Percentiles rank a stretch among this genome's conserved stretches.
These are phyloP conservation scores for Homarus gammarus DNA, from an alignment of 2,888 invertebrate genomes.

Conservation along the genomic window DNA sequence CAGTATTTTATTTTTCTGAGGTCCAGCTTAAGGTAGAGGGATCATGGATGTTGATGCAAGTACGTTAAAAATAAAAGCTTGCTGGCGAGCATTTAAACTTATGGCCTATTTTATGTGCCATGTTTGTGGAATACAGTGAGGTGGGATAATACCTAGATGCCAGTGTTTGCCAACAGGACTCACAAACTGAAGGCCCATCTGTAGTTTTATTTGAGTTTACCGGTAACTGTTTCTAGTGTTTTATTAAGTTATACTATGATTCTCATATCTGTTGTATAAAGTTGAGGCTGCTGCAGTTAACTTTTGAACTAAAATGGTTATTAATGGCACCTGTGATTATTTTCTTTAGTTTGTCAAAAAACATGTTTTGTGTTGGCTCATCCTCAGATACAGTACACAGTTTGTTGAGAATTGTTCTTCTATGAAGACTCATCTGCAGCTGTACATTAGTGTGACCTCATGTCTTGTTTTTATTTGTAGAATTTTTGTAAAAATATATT, in stretches of 20 bases:
- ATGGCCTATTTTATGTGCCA: neutral
- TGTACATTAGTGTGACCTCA: neutral
- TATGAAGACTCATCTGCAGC: neutral
- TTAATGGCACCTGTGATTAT: neutral
- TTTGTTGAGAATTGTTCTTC: neutral
- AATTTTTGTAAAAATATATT: neutral
- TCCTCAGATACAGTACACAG: neutral
- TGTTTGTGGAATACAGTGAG: neutral
- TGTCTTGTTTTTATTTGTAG: neutral
- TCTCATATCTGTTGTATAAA: slow-evolving; percentile 3
- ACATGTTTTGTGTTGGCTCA: neutral
- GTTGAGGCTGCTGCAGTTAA: neutral
- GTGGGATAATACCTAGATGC: neutral
- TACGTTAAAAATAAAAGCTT: neutral
- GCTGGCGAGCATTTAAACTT: neutral
- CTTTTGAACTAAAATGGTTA: neutral
- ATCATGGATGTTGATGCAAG: neutral
- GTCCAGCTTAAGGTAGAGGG: neutral
- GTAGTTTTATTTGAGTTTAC: too few species aligned
- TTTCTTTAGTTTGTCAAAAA: neutral
- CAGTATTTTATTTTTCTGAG: too few species aligned
- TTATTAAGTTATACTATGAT: neutral
- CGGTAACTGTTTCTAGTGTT: neutral
- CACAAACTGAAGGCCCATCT: neutral
- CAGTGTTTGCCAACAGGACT: neutral